These are phyloP conservation scores for Meandrina meandrites DNA, from an alignment of 92 coral and sea anemone species.

Conservation along the genomic window DNA sequence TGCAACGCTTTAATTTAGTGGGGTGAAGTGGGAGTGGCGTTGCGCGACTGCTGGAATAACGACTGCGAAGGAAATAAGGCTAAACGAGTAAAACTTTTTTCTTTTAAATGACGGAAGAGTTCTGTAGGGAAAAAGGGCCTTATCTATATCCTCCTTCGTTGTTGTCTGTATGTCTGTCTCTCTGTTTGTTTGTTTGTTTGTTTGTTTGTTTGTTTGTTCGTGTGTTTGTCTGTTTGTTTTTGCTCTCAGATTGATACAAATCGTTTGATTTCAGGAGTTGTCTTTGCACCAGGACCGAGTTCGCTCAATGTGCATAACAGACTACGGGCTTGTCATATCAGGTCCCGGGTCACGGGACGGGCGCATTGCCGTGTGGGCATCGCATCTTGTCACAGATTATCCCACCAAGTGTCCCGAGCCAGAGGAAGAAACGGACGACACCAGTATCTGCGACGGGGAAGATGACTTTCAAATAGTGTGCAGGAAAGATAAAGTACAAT, in stretches of 20 bases:
- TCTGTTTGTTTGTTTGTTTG: no score
- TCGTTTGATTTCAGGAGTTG: slow-evolving; percentile 63
- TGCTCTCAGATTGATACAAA: background rate
- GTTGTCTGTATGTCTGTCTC: no score
- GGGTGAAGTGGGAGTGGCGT: background rate
- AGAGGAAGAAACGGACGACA: background rate
- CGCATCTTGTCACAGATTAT: slow-evolving; percentile 50
- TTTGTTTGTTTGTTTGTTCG: no score
- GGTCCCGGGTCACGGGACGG: slow-evolving; percentile 99
- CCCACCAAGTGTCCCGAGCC: background rate
- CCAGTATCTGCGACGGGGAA: background rate
- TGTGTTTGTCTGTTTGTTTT: background rate
- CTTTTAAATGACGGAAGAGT: no score
- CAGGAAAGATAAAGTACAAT: background rate
- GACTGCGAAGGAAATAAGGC: background rate
- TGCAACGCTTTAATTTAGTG: background rate
- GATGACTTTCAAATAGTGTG: slow-evolving; percentile 25
- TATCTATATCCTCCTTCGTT: background rate
- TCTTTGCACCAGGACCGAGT: slow-evolving; percentile 86
- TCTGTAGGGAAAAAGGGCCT: no score
- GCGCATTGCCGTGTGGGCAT: slow-evolving; percentile 91
- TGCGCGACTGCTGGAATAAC: background rate
- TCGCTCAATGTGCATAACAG: slow-evolving; percentile 90
- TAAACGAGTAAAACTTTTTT: no score
- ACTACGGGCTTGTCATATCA: slow-evolving; percentile 71